Conservation (phyloP, 2,888 invertebrate species). For the Chrysolina haemoptera region DNA sequence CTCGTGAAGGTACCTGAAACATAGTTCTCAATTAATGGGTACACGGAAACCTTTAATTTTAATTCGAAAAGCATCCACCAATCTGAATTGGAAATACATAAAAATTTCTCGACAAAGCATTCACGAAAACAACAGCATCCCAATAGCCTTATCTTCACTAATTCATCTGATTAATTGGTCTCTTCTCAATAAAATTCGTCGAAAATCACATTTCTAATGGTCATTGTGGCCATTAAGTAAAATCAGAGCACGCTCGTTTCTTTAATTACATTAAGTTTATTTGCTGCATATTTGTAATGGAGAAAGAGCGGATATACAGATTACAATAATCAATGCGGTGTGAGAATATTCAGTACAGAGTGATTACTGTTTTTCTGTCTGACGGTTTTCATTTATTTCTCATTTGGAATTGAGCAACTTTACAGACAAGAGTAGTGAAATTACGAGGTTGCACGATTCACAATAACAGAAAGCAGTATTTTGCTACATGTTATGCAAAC, state of each 20-base stretch:
- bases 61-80: not conserved
- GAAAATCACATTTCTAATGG: constrained; percentile 45
- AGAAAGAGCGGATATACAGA: constrained; percentile 37
- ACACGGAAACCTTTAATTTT: not conserved
- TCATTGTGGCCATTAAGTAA: constrained; percentile 40
- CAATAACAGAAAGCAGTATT: no score
- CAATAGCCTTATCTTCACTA: constrained; percentile 34
- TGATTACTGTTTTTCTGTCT: constrained; percentile 3
- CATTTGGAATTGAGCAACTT: no score
- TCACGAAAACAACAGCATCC: constrained; percentile 22
- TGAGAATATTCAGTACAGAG: constrained; percentile 13
- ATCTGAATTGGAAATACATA: constrained; percentile 3
- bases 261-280: constrained; percentile 43
- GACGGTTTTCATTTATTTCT: no score
- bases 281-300: constrained; percentile 35
- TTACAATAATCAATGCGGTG: constrained; percentile 33
- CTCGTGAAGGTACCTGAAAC: not conserved
- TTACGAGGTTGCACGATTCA: no score
- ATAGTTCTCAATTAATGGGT: not conserved
- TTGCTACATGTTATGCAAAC: no score
- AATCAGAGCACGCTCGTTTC: constrained; percentile 40
- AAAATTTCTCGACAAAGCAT: constrained; percentile 7
- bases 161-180: constrained; percentile 40
- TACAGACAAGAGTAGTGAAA: no score
- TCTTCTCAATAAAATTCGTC: constrained; percentile 36